phyloP scores from a whole-genome alignment of 2,797 vertebrate genomes.

The Garrulus glandarius region DNA sequence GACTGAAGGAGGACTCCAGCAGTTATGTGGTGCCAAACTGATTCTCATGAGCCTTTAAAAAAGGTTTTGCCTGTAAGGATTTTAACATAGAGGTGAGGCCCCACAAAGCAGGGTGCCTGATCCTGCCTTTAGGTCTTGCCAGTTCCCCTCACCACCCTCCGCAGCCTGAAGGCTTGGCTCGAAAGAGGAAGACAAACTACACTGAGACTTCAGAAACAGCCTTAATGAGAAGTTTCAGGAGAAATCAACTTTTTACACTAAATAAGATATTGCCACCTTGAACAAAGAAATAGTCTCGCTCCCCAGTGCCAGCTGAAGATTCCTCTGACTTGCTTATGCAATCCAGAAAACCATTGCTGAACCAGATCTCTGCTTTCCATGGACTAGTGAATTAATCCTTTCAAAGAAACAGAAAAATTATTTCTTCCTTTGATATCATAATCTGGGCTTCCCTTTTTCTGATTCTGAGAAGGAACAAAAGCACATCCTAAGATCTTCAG shows the following conservation, averaged over 20 bases:
- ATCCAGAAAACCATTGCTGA: not conserved
- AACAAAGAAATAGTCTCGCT: not conserved
- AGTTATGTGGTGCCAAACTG: not conserved
- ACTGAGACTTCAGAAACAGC: not conserved
- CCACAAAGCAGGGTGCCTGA: not conserved
- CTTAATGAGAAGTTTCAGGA: not conserved
- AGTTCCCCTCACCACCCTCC: not conserved
- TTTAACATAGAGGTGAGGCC: not conserved
- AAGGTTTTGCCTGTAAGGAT: not conserved
- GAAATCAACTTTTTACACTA: not conserved
- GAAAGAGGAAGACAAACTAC: not conserved
- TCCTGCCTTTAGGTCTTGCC: not conserved
- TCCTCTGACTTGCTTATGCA: not conserved
- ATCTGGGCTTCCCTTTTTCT: not conserved
- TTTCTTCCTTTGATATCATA: not conserved
- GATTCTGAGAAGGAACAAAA: not conserved
- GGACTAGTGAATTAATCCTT: not conserved
- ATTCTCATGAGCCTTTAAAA: not conserved
- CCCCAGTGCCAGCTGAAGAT: not conserved
- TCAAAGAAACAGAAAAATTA: not conserved
- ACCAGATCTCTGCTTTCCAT: not conserved
- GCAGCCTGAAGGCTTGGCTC: not conserved
- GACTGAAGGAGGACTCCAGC: not conserved
- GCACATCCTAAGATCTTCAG: not conserved
- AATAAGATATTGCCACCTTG: not conserved